Evolutionary conservation across 2,888 invertebrate species (phyloP), one percentile per base, ranked within the genome.

Genomic region (Machimus atricapillus): DNA sequence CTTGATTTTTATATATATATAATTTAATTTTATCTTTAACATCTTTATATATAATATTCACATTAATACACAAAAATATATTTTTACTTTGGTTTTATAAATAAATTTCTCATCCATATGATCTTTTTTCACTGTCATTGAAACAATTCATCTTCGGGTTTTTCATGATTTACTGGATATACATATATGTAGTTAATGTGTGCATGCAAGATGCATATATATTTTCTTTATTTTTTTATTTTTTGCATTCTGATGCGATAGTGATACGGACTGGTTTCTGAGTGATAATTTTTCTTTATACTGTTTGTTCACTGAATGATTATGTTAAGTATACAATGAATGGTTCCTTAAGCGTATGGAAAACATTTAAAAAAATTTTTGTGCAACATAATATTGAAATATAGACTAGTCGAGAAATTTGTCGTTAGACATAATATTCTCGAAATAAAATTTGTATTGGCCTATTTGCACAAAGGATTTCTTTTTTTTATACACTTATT

Each of bases 21-120:
- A 56, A 86, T 77, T 86, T 86, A 76, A n/a, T 27, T 85, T 85
- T 31, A 82, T 56, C 52, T 66, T 34, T 82, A 82, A 82, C 82
- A 82, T 82, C 23, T 56, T 82, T 82, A 85, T 40, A 74, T 74
- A 85, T 74, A 56, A 86, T 86, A 86, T 86, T 76, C 86, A 78
- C 86, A 86, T 86, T 86, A 58, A 86, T 86, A 86, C 86, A 86
- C 86, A 86, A 86, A 86, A 86, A 82, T 85, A 83, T 82, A 85
- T 87, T 85, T 79, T 82, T 87, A 87, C 46, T 86, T 78, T 58
- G 19, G 9, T 87, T 56, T 87, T 31, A 78, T 74, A 78, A 82
- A 87, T 87, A 74, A 82, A 74, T 87, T 74, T 56, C 5, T 79
- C 79, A 37, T 86, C 73, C 73, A 37, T 27, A 79, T 66, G 14